A percentile compares a stretch with the other conserved stretches of the same genome.
These are phyloP conservation scores for Muscicapa adusta DNA, from an alignment of 2,113 vertebrate genomes.

Conservation along the genomic window DNA sequence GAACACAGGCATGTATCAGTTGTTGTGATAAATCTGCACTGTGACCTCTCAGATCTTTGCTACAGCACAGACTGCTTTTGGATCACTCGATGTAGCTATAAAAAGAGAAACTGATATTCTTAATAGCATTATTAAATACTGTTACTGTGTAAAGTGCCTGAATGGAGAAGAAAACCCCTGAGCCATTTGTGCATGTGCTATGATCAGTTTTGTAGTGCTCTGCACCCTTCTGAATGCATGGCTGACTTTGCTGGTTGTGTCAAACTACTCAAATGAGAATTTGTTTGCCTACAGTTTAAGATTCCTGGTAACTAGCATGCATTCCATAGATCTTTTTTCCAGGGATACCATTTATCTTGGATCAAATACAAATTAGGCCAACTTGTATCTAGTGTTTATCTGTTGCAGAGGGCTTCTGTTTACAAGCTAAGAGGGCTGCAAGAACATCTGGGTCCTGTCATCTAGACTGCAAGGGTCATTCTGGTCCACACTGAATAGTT, in stretches of 20 bases:
- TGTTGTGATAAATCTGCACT: neutral
- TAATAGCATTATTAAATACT: neutral
- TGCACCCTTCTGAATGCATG: neutral
- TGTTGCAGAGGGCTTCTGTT: neutral
- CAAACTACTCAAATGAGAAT: neutral
- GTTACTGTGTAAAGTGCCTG: neutral
- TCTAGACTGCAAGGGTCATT: neutral
- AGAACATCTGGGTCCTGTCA: neutral
- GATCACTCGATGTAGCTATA: neutral
- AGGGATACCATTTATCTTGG: neutral
- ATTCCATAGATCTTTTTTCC: neutral
- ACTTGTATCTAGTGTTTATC: neutral
- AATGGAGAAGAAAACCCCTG: neutral
- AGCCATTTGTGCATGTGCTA: neutral
- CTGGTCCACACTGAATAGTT: neutral
- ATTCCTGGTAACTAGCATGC: neutral
- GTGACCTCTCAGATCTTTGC: neutral
- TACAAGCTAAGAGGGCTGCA: neutral
- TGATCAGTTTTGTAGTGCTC: neutral
- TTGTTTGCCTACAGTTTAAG: neutral
- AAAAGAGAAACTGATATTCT: neutral
- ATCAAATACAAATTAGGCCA: neutral
- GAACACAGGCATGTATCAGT: neutral
- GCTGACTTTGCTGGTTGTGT: neutral
- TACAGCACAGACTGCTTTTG: neutral